Base-by-base conservation (phyloP, 1,140 invertebrate species). In the Agrilus planipennis region DNA sequence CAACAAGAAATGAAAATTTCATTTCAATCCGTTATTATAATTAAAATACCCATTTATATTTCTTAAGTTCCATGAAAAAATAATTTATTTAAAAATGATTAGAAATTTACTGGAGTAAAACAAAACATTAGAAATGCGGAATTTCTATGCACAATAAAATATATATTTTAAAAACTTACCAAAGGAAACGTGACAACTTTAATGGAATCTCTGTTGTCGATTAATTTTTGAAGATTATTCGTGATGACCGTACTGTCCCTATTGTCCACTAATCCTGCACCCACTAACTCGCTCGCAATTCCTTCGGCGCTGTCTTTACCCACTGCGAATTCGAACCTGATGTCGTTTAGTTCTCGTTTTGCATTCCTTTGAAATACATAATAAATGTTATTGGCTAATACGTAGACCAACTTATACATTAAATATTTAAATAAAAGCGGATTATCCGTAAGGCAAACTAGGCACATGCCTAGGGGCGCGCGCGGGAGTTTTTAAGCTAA, bases 241-340 rank as follows among this genome's bases (percentile, higher is more conserved):
- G 90, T 85, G 60, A 99, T 93, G 3, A 87, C 83, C 12, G 84
- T 76, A 36, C 90, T 80, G 62, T 97, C 93, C 51, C 81, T 77
- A 3, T 85, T 83, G 61, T 96, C 88, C 4, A 98, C 89, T 12
- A 98, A 69, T 5, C 92, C 90, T 15, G 93, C 93, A 34, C 86
- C 85, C 10, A 97, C 89, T 44, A 98, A 65, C 68, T 98, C 93
- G 7, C 81, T 73, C 3, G 93, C 89, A 41, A 97, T 94, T 29
- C 91, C 91, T 64, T 95, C 89, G 0, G 91, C 79, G 0, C 87
- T 88, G 63, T 98, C 93, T 64, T 88, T 81, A 2, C 87, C 88
- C 10, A 84, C 77, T 3, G 84, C 79, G 63, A 89, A 99, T 61
- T 98, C 91, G 64, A 98, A 98, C 51, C 91, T 77, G 48, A 98